Evolutionary conservation across 2,113 vertebrate species (phyloP).

Genomic region (Lepus europaeus): DNA sequence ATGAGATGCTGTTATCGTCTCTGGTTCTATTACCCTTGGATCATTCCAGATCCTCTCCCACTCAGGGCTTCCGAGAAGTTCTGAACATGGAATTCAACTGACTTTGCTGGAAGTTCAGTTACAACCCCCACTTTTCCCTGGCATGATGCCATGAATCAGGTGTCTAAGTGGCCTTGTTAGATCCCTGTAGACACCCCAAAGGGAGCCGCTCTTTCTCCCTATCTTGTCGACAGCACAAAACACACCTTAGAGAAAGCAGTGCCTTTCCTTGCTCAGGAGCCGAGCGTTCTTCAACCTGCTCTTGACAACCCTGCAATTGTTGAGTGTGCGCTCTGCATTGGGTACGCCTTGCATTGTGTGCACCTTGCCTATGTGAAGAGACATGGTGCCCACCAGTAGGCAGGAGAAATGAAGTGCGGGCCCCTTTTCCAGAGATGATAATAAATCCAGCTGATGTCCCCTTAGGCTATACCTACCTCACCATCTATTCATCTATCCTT

Average conservation of each 20-base stretch:
- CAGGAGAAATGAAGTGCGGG: neutral
- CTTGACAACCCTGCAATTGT: neutral
- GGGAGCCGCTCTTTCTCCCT: neutral
- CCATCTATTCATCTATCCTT: neutral
- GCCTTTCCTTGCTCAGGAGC: neutral
- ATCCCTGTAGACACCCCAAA: neutral
- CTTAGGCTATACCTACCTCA: neutral
- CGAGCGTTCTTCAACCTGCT: neutral
- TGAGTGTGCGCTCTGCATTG: neutral
- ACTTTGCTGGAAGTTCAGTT: neutral
- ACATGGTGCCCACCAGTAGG: neutral
- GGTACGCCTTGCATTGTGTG: neutral
- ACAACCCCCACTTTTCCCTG: neutral
- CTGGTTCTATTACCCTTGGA: conserved; percentile 2
- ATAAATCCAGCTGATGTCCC: neutral
- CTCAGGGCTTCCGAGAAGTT: conserved; percentile 30
- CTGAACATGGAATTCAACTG: neutral
- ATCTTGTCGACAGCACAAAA: neutral
- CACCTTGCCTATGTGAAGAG: neutral
- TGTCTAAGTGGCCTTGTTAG: neutral
- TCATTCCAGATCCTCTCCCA: neutral
- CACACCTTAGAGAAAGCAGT: neutral
- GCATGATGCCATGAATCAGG: neutral
- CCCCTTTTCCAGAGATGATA: neutral
- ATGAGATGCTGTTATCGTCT: neutral